Evolutionary conservation across 2,797 vertebrate species (phyloP).

Genomic region (Silurus lanzhouensis): DNA sequence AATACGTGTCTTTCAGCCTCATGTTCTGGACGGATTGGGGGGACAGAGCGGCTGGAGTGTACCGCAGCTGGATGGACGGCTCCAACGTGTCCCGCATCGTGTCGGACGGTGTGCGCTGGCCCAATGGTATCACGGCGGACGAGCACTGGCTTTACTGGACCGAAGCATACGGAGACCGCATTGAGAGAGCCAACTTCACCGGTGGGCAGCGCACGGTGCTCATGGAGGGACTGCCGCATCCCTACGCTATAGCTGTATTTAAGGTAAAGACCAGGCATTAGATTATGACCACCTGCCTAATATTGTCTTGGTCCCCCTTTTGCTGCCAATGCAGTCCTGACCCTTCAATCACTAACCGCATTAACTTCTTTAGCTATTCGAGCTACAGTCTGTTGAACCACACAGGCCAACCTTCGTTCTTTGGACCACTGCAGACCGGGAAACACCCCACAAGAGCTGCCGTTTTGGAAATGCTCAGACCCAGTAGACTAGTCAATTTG

Average conservation of each 20-base stretch:
- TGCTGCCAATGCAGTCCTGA: no score
- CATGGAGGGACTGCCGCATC: slow-evolving; percentile 91
- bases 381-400: no score
- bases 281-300: no score
- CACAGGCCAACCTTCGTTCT: no score
- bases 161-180: slow-evolving; percentile 93
- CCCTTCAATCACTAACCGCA: no score
- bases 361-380: no score
- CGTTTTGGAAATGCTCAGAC: no score
- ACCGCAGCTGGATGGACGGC: slow-evolving; percentile 92
- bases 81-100: slow-evolving; percentile 80
- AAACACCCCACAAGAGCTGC: no score
- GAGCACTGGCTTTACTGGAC: slow-evolving; percentile 97
- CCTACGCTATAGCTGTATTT: slow-evolving; percentile 95
- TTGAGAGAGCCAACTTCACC: slow-evolving; percentile 85
- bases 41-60: slow-evolving; percentile 85
- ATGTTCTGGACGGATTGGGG: slow-evolving; percentile 99
- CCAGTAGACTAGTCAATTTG: no score
- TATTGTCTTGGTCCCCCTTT: no score
- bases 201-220: slow-evolving; percentile 86
- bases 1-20: slow-evolving; percentile 71
- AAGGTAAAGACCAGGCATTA: slow-evolving; percentile 74
- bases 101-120: slow-evolving; percentile 91
- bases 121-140: slow-evolving; percentile 91
- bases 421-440: no score